Base-by-base conservation (phyloP, 2,113 vertebrate genomes). In the Psettodes erumei region DNA sequence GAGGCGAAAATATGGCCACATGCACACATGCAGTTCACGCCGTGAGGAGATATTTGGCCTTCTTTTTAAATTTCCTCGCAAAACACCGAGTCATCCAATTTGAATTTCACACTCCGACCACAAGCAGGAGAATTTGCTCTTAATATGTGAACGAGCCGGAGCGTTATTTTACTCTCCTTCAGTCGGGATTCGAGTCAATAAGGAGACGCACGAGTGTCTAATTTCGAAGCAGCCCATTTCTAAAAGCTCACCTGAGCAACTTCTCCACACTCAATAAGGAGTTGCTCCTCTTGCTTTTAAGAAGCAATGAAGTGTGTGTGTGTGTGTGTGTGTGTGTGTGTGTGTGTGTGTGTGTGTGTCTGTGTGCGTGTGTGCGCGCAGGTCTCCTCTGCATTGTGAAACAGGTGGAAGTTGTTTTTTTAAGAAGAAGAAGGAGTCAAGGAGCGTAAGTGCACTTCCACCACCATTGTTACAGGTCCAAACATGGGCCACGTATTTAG, bases 1-100 rank as follows among this genome's bases (percentile, higher is more conserved):
- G n/a, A n/a, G n/a, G n/a, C n/a, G 75, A 89, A 91, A 86, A 66
- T 43, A 76, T 33, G 63, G 54, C 65, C 75, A 45, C 64, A 75
- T 56, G 6, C 51, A n/a, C 43, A 67, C 64, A 38, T 38, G 40
- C 54, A 48, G 59, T 23, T 55, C 21, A n/a, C 18, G 53, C 50
- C 0, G 12, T 38, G 18, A 13, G n/a, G 27, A 79, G 12, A 64
- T 61, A 50, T 74, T 76, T 69, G 58, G 18, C 45, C 63, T 79
- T 76, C 72, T 68, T 71, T 30, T 48, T 8, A n/a, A n/a, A n/a
- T 23, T 23, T 8, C 11, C 58, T 86, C 61, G 77, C 56, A 62
- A 79, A 67, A 60, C 21, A 19, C 15, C n/a, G 54, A 48, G 13
- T 55, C 45, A 8, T n/a, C 23, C 67, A 67, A 75, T 76, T n/a